Base-by-base conservation (phyloP, 1,140 invertebrate genomes). In the Homarus americanus region DNA sequence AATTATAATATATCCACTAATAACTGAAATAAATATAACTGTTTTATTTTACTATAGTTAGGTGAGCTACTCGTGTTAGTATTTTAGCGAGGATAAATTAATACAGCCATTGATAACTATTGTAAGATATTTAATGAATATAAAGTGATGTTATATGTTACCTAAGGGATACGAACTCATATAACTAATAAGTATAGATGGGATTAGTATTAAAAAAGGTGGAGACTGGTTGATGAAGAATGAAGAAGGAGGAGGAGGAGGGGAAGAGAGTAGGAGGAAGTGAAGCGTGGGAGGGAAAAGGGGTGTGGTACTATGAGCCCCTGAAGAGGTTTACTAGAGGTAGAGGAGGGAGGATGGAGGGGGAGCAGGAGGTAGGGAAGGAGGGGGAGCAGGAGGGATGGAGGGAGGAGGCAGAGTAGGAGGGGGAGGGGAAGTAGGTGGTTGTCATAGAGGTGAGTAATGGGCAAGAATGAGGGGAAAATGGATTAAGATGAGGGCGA, bases 361-460 rank as follows among this genome's bases (percentile, higher is more conserved):
- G 12, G 24, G 5, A 63, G 58, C 0, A 24, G 5, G 20, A 49
- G 15, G 44, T 15, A 15, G 44, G 5, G 15, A 49, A 63, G 15
- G 44, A 49, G 44, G 44, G 44, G 5, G 44, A 49, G 15, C 5
- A 49, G 44, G 15, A 15, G 58, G 58, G 44, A 49, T n/a, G 44
- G 44, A 49, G 44, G 15, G 44, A 24, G 58, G 58, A 49, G 44
- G 9, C 44, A 49, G 44, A 17, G 0, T 20, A 20, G 63, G 28
- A 12, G 32, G 63, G 24, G 63, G 63, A 58, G 63, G 63, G 63
- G 63, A 69, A 28, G 63, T 69, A 28, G 63, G 63, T 69, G n/a
- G n/a, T n/a, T n/a, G 63, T 69, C 63, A 69, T 69, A 69, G 63
- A 69, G 63, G 63, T 69, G 63, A 69, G 63, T 69, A 69, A 69